Conservation (phyloP, 2,113 vertebrate species). For the Otolemur garnettii region DNA sequence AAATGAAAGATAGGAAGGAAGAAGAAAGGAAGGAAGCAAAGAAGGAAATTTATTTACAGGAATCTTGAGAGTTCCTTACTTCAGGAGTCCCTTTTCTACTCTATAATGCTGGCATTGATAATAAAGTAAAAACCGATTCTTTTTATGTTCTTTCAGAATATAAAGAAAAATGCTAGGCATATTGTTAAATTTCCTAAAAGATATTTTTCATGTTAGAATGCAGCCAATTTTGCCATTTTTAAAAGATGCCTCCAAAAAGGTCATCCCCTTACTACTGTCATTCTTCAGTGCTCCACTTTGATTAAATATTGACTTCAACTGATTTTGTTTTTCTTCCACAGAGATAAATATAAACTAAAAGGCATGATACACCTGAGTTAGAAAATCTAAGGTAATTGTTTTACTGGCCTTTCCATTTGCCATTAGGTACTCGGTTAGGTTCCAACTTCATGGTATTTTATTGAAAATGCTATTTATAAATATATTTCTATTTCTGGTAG, state of each 20-base stretch:
- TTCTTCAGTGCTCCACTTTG: neutral
- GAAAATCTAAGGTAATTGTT: neutral
- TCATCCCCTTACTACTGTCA: neutral
- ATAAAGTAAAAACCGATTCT: slow-evolving; percentile 1
- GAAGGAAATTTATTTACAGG: neutral
- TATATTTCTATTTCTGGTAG: neutral
- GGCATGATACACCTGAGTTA: neutral
- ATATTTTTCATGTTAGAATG: neutral
- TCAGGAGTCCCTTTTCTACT: neutral
- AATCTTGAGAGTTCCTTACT: neutral
- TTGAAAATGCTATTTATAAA: neutral
- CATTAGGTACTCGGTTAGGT: neutral
- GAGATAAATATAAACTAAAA: neutral
- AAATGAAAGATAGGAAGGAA: neutral
- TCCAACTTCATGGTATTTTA: neutral
- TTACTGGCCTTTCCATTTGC: neutral
- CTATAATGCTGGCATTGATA: neutral
- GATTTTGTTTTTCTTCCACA: neutral
- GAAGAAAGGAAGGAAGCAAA: neutral
- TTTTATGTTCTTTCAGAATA: neutral
- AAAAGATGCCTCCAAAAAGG: neutral
- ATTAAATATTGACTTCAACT: neutral
- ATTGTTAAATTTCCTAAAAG: neutral
- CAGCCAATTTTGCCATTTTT: neutral
- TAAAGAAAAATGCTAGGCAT: neutral